These are phyloP conservation scores for Drosophila kepulauana DNA, from an alignment of 1,140 invertebrate genomes.

Conservation along the genomic window DNA sequence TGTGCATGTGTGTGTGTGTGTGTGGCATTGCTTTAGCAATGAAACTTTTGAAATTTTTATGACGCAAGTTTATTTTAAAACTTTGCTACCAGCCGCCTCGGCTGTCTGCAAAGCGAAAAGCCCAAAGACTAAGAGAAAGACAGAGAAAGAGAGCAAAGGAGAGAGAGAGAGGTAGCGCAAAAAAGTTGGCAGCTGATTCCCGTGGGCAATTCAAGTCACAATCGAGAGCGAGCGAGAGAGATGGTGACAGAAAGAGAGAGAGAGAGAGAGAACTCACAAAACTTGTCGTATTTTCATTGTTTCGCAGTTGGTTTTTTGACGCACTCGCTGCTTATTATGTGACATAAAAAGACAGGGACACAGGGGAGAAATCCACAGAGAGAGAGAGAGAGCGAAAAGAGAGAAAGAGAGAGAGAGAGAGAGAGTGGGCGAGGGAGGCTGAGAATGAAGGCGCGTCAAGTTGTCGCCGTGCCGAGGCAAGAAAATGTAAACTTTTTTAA, in stretches of 20 bases:
- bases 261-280: background rate
- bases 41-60: conserved; percentile 79
- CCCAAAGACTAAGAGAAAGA: conserved; percentile 24
- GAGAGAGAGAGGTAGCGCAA: background rate
- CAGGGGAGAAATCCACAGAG: background rate
- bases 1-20: conserved; percentile 17
- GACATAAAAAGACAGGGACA: conserved; percentile 45
- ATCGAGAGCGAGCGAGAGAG: conserved; percentile 11
- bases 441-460: conserved; percentile 23
- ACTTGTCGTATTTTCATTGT: conserved; percentile 64
- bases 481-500: conserved; percentile 79
- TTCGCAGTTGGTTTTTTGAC: conserved; percentile 67
- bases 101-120: conserved; percentile 29
- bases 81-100: conserved; percentile 66
- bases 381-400: conserved; percentile 1
- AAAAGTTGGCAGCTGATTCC: conserved; percentile 74
- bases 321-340: conserved; percentile 74
- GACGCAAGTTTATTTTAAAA: conserved; percentile 81
- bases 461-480: conserved; percentile 59
- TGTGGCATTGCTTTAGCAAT: conserved; percentile 37
- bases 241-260: conserved; percentile 5
- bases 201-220: conserved; percentile 49
- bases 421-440: background rate
- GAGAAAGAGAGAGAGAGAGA: conserved; percentile 1
- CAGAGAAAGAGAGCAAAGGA: background rate